Base-by-base conservation (phyloP, 1,140 invertebrate genomes). In the Philaenus spumarius region DNA sequence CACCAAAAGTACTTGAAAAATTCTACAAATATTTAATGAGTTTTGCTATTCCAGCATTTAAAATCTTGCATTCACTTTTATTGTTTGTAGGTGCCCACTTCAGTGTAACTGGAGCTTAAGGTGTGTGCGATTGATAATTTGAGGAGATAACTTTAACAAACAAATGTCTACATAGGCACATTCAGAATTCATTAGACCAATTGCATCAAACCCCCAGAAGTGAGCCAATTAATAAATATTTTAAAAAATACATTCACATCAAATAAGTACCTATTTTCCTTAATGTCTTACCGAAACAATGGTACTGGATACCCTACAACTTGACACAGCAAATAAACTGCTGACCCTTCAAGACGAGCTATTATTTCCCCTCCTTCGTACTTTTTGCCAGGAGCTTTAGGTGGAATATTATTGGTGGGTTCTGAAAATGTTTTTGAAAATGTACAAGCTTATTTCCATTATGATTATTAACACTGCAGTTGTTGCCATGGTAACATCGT, bases 281-380 rank as follows among this genome's bases (percentile, higher is more conserved):
- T 34, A 34, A 19, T 34, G n/a, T 19, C 72, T 76, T 81, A 84
- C 83, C 83, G 83, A 79, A 83, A 84, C 66, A 78, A 70, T 64
- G 85, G 86, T 71, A 84, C 79, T 52, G 87, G 86, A 73, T 81
- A 84, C 64, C 83, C 85, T 75, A 87, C 85, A 56, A 86, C 85
- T 72, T 87, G 83, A 69, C 86, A 89, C 58, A 82, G 75, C 63
- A 87, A 71, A 57, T 47, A 62, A 30, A 60, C 52, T 17, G 54
- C 1, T 22, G 20, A 23, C 4, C 24, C 48, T 35, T 35, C 14
- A n/a, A 48, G 11, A 43, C 22, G 34, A n/a, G 48, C 59, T 46
- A 66, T 34, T 26, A 64, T 59, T 61, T 66, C 61, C 22, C 62
- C 62, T 6, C 63, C 64, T 30, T 64, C 63, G 24, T 64, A 63